A percentile compares a stretch with the other conserved stretches of the same genome.
These are phyloP conservation scores for Lethocerus indicus DNA, from an alignment of 1,140 invertebrate species.

Conservation along the genomic window DNA sequence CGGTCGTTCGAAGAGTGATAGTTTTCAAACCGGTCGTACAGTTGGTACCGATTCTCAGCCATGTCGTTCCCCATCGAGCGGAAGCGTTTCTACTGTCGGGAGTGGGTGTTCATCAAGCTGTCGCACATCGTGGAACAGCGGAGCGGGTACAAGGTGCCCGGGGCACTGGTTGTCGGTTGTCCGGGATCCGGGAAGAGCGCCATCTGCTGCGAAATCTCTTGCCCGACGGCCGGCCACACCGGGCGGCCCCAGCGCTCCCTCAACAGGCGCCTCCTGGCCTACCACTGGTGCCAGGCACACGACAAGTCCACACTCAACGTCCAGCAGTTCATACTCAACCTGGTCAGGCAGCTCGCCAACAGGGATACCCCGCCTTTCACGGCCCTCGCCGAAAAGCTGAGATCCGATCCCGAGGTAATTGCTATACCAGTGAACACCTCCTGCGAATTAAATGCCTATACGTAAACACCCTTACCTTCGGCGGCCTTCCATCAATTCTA, in stretches of 20 bases:
- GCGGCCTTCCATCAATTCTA: too few species aligned
- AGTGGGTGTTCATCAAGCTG: slow-evolving; percentile 93
- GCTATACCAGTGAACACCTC: neutral
- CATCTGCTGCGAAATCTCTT: slow-evolving; percentile 67
- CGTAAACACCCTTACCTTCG: too few species aligned
- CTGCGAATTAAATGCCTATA: too few species aligned
- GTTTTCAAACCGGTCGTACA: too few species aligned
- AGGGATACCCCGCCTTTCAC: slow-evolving; percentile 37
- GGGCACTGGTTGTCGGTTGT: slow-evolving; percentile 67
- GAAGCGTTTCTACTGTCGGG: slow-evolving; percentile 47
- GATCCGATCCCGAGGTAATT: slow-evolving; percentile 44
- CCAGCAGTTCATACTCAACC: slow-evolving; percentile 60
- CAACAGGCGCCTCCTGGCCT: slow-evolving; percentile 55
- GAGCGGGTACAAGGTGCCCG: slow-evolving; percentile 61
- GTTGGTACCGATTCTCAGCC: too few species aligned
- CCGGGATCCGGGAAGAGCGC: slow-evolving; percentile 72
- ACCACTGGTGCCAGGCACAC: slow-evolving; percentile 64
- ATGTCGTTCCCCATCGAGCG: slow-evolving; percentile 16
- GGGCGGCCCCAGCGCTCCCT: slow-evolving; percentile 49
- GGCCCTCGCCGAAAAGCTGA: slow-evolving; percentile 64
- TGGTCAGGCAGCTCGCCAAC: slow-evolving; percentile 51
- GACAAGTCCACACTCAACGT: slow-evolving; percentile 47
- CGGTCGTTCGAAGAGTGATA: too few species aligned
- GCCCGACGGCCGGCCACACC: slow-evolving; percentile 43
- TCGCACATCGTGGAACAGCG: slow-evolving; percentile 73